These are phyloP conservation scores for Mantis religiosa DNA, from an alignment of 2,888 invertebrate genomes.

Conservation along the genomic window DNA sequence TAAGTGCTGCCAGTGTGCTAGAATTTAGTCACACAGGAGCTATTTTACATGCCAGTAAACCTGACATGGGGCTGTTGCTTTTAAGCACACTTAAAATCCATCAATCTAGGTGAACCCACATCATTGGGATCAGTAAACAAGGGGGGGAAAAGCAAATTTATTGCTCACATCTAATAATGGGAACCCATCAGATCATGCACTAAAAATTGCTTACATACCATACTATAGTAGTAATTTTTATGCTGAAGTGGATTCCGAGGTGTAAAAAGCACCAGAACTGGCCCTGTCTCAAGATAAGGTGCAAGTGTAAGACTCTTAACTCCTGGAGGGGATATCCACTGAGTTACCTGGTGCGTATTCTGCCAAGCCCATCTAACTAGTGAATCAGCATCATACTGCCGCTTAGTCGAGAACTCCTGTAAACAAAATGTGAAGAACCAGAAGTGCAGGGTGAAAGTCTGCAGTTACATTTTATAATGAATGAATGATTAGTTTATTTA, in stretches of 20 bases:
- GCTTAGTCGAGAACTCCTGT: neutral
- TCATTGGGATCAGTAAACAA: no score
- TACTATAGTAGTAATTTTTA: constrained; percentile 61
- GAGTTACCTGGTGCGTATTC: constrained; percentile 56
- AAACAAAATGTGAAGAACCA: neutral
- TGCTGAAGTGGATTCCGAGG: constrained; percentile 68
- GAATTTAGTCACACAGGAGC: no score
- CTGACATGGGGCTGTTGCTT: no score
- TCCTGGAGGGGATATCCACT: constrained; percentile 68
- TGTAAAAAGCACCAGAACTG: constrained; percentile 72
- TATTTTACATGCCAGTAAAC: no score
- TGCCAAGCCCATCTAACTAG: constrained; percentile 55
- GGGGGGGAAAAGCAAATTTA: no score
- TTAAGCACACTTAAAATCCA: no score
- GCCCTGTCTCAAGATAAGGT: constrained; percentile 62
- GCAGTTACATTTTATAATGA: no score
- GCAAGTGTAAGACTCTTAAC: constrained; percentile 65
- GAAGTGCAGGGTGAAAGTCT: neutral
- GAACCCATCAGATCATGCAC: neutral
- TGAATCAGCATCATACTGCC: constrained; percentile 25
- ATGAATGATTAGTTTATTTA: no score
- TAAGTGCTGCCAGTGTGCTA: no score
- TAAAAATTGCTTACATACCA: constrained; percentile 52
- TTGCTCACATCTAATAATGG: neutral
- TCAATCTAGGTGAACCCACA: no score